Conservation (phyloP, 2,113 vertebrate species). For the Elanus axillaris region DNA sequence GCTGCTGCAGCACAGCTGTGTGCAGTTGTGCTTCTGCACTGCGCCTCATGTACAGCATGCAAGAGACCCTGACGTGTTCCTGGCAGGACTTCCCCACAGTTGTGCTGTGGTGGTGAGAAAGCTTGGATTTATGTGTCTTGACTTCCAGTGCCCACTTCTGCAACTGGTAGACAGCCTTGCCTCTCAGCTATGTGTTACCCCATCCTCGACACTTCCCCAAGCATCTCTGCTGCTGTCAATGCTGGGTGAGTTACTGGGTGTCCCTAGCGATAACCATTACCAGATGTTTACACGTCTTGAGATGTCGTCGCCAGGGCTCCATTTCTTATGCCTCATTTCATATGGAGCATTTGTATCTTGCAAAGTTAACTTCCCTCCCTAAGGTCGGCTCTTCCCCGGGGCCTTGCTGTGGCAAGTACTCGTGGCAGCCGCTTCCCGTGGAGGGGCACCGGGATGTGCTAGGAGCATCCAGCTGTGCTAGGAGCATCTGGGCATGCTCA, state of each 20-base stretch:
- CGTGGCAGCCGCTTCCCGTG: fast-evolving
- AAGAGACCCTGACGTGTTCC: fast-evolving
- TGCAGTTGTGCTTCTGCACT: not conserved
- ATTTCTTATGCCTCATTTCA: not conserved
- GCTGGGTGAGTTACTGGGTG: not conserved
- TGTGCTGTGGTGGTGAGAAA: fast-evolving
- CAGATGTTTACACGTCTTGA: constrained; percentile 26
- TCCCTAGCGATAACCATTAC: not conserved
- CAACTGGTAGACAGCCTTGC: not conserved
- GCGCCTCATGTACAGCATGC: fast-evolving
- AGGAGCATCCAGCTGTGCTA: not conserved
- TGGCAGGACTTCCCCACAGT: not conserved
- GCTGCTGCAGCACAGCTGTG: not conserved
- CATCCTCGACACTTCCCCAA: not conserved
- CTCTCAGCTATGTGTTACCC: not conserved
- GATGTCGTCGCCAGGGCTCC: not conserved
- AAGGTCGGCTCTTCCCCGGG: not conserved
- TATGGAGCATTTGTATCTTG: not conserved
- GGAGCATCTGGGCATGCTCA: not conserved
- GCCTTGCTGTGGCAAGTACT: fast-evolving
- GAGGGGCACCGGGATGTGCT: not conserved
- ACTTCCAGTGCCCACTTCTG: not conserved
- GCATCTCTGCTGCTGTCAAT: not conserved
- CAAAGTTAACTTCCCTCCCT: not conserved
- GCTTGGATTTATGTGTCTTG: not conserved